A percentile compares a stretch with the other conserved stretches of the same genome.
Conservation (phyloP, 2,113 vertebrate species). For the Esox niger region DNA sequence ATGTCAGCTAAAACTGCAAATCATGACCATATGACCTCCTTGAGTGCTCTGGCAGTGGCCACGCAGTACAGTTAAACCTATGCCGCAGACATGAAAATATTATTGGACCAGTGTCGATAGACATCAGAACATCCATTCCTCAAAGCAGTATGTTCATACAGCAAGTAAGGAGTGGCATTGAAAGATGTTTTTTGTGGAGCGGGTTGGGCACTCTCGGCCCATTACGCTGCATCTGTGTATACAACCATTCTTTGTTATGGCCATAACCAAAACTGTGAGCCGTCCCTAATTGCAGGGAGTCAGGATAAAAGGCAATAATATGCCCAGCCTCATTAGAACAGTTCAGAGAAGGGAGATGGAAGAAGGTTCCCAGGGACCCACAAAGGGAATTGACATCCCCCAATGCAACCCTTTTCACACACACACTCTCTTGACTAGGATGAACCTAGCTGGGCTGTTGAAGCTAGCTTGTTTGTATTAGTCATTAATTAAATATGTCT, state of each 20-base stretch:
- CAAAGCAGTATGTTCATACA: slow-evolving; percentile 38
- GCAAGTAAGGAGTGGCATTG: slow-evolving; percentile 33
- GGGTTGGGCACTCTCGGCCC: slow-evolving; percentile 53
- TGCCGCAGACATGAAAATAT: slow-evolving; percentile 47
- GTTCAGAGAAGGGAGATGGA: slow-evolving; percentile 67
- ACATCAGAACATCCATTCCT: slow-evolving; percentile 36
- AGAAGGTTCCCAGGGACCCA: slow-evolving; percentile 70
- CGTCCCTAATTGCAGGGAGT: slow-evolving; percentile 67
- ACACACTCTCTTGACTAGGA: slow-evolving; percentile 50
- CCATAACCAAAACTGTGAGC: slow-evolving; percentile 66
- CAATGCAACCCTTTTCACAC: slow-evolving; percentile 47
- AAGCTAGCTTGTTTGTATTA: slow-evolving; percentile 55
- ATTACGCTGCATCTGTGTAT: slow-evolving; percentile 61
- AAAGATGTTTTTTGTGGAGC: slow-evolving; percentile 27
- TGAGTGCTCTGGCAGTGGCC: slow-evolving; percentile 48
- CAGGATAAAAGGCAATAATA: slow-evolving; percentile 74
- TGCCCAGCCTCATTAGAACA: slow-evolving; percentile 72
- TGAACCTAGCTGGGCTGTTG: slow-evolving; percentile 32
- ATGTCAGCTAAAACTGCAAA: slow-evolving; percentile 68
- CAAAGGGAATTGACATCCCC: slow-evolving; percentile 72
- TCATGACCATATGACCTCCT: slow-evolving; percentile 68
- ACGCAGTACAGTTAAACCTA: slow-evolving; percentile 41
- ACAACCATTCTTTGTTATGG: slow-evolving; percentile 63
- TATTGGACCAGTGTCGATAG: slow-evolving; percentile 26
- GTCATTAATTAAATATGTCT: slow-evolving; percentile 45